phyloP scores from a whole-genome alignment of 1,140 invertebrate genomes.

The Brachionus rotundiformis region DNA sequence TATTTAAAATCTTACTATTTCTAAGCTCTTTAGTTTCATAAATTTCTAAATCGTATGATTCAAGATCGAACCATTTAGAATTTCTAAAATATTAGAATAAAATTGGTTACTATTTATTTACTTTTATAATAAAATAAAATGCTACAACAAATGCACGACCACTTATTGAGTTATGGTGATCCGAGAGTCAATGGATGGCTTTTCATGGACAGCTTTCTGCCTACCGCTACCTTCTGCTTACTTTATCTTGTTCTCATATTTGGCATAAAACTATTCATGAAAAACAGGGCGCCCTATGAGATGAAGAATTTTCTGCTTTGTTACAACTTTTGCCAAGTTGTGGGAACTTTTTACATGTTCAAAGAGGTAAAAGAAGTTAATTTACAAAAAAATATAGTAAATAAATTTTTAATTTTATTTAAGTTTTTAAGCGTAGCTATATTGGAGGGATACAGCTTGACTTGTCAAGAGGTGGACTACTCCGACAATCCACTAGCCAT shows the following conservation, averaged over 20 bases:
- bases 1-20: neutral
- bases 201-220: slow-evolving; percentile 3
- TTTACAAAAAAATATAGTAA: neutral
- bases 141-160: neutral
- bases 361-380: neutral
- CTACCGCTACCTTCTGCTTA: neutral
- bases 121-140: neutral
- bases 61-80: neutral
- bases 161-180: neutral
- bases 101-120: neutral
- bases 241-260: neutral
- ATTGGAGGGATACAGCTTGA: neutral
- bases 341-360: slow-evolving; percentile 44
- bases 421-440: slow-evolving; percentile 6
- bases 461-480: slow-evolving; percentile 25
- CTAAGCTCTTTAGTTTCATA: neutral
- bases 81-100: neutral
- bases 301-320: slow-evolving; percentile 26
- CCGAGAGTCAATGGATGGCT: slow-evolving; percentile 8
- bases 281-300: slow-evolving; percentile 23
- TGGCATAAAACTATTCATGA: slow-evolving; percentile 19
- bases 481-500: slow-evolving; percentile 6
- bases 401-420: neutral
- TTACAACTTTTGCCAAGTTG: slow-evolving; percentile 42
- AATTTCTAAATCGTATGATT: neutral